Conservation (phyloP, 2,797 vertebrate species). For the Sebastes diaconus region DNA sequence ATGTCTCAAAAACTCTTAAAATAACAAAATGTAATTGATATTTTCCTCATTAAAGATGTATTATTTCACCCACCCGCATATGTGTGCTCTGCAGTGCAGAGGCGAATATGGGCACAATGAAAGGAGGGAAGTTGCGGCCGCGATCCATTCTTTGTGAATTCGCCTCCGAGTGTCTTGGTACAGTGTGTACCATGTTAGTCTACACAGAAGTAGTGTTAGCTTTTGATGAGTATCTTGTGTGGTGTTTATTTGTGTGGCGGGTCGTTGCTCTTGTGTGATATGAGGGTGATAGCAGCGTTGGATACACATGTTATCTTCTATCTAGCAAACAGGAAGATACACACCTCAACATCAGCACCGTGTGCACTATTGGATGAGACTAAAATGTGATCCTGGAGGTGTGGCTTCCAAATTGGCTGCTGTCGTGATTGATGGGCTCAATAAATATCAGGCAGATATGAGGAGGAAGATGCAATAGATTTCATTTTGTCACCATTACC, state of each 20-base stretch:
- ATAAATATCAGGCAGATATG: conserved; percentile 36
- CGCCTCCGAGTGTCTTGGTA: too few species aligned
- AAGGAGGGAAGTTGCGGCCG: too few species aligned
- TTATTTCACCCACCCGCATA: background rate
- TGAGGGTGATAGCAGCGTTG: conserved; percentile 1
- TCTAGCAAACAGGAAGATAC: conserved; percentile 33
- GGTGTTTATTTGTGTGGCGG: conserved; percentile 46
- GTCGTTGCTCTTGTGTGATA: conserved; percentile 42
- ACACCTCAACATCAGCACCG: background rate
- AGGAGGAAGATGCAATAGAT: conserved; percentile 33
- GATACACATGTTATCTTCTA: conserved; percentile 20
- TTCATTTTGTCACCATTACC: conserved; percentile 36
- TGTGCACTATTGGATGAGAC: conserved; percentile 9
- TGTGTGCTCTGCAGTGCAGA: too few species aligned
- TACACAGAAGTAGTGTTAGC: background rate
- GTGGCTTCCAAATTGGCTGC: conserved; percentile 32
- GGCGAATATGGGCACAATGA: too few species aligned
- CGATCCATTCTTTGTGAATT: background rate
- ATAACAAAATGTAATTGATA: background rate
- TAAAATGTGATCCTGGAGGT: conserved; percentile 19
- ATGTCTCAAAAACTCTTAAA: background rate
- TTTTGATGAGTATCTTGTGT: conserved; percentile 41
- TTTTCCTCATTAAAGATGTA: background rate
- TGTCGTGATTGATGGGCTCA: conserved; percentile 56
- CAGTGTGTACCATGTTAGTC: background rate